These are phyloP conservation scores for Heterotilapia buettikoferi DNA, from an alignment of 2,113 vertebrate species.

Conservation along the genomic window DNA sequence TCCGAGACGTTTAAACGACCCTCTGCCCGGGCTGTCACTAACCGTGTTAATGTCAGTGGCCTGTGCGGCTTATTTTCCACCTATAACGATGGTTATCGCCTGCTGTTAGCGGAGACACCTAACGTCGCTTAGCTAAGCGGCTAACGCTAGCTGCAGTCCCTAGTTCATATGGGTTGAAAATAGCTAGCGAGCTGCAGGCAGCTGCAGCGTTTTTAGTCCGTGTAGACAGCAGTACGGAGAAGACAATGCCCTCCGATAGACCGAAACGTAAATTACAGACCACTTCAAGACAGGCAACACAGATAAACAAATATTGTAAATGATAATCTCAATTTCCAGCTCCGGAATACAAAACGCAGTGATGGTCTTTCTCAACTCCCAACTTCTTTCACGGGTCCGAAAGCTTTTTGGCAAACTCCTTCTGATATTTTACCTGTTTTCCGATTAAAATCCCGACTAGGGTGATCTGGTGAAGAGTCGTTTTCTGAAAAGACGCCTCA, in stretches of 20 bases:
- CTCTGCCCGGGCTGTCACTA: neutral
- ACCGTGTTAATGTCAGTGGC: neutral
- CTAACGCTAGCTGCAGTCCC: slow-evolving; percentile 34
- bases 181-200: neutral
- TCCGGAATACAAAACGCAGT: slow-evolving; percentile 20
- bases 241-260: neutral
- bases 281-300: neutral
- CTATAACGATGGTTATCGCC: neutral
- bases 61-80: neutral
- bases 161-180: neutral
- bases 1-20: neutral
- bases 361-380: slow-evolving; percentile 66
- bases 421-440: slow-evolving; percentile 77
- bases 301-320: neutral
- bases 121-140: slow-evolving; percentile 7
- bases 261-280: neutral
- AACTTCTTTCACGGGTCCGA: slow-evolving; percentile 75
- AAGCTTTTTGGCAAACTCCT: slow-evolving; percentile 59
- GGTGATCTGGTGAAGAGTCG: slow-evolving; percentile 72
- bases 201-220: neutral
- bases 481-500: slow-evolving; percentile 67
- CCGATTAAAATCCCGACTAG: slow-evolving; percentile 79
- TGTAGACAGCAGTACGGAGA: neutral
- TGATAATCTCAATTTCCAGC: neutral
- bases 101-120: neutral